Evolutionary conservation across 2,113 vertebrate species (phyloP).

Genomic region (Electrona antarctica): DNA sequence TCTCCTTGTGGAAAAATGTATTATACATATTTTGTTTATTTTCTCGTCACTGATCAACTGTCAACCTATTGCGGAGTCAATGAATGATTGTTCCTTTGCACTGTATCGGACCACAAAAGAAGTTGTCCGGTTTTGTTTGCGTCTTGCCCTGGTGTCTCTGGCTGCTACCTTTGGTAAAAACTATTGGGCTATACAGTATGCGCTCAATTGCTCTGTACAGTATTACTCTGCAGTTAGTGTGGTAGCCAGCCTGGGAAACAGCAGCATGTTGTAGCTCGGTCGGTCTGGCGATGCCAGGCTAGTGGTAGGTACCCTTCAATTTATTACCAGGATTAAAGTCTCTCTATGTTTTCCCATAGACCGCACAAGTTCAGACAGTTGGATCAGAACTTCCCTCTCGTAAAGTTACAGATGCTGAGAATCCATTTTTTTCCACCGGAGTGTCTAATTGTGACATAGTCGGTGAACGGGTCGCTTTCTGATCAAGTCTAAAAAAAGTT

Average conservation of each 20-base stretch:
- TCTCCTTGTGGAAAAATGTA: no score
- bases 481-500: neutral
- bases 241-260: neutral
- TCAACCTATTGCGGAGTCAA: no score
- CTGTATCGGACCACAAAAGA: no score
- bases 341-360: constrained; percentile 45
- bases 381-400: constrained; percentile 28
- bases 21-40: no score
- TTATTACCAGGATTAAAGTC: constrained; percentile 14
- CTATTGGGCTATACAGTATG: no score
- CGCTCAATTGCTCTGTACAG: neutral
- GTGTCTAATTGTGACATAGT: constrained; percentile 42
- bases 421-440: constrained; percentile 37
- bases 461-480: constrained; percentile 4
- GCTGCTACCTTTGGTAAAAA: no score
- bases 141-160: no score
- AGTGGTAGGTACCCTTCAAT: neutral
- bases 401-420: neutral
- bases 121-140: no score
- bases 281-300: neutral
- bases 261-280: no score
- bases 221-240: neutral
- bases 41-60: no score
- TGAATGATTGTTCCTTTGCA: no score
- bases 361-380: constrained; percentile 51